phyloP scores from a whole-genome alignment of 2,113 vertebrate genomes.

The Canis aureus region DNA sequence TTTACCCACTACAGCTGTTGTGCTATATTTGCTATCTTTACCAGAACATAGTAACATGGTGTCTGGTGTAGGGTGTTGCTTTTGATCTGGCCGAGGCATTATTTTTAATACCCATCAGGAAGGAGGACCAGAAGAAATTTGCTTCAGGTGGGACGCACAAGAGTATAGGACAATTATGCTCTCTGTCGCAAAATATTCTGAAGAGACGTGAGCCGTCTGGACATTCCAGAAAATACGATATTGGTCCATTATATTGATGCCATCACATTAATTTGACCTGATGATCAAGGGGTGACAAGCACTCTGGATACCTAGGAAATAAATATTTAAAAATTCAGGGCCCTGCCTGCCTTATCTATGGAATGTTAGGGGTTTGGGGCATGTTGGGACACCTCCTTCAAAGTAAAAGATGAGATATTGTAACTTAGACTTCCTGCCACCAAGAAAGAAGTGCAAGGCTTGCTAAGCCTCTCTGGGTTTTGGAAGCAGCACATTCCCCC shows the following conservation, averaged over 20 bases:
- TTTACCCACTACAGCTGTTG: background rate
- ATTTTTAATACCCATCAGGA: conserved; percentile 24
- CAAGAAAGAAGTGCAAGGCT: background rate
- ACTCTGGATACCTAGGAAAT: background rate
- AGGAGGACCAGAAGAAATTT: background rate
- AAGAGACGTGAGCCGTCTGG: background rate
- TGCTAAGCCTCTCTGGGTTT: background rate
- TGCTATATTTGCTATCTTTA: background rate
- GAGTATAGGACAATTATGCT: background rate
- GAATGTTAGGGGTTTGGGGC: background rate
- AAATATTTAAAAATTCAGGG: background rate
- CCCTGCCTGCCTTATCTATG: background rate
- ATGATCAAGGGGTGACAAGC: background rate
- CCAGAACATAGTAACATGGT: background rate
- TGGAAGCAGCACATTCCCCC: background rate
- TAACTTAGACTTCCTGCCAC: background rate
- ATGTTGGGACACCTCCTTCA: background rate
- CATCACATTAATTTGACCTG: background rate
- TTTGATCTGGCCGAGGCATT: background rate
- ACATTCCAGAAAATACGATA: background rate
- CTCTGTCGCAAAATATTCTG: background rate
- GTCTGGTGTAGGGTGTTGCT: background rate
- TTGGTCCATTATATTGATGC: background rate
- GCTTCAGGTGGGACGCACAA: background rate
- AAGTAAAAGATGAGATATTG: background rate